These are phyloP conservation scores for Anadara kagoshimensis DNA, from an alignment of 1,140 invertebrate species.

Conservation along the genomic window DNA sequence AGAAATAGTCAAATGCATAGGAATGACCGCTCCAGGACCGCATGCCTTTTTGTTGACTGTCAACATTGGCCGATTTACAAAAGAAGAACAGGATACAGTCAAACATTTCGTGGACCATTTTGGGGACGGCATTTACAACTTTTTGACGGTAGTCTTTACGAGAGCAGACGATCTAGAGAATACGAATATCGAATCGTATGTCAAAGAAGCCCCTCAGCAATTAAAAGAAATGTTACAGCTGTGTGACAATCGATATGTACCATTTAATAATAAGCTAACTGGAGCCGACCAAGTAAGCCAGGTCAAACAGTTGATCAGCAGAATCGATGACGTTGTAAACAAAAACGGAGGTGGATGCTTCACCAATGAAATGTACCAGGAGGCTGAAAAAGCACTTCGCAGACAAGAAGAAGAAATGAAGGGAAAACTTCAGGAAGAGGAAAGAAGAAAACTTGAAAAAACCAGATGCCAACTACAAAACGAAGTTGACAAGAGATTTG, in stretches of 20 bases:
- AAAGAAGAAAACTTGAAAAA: no score
- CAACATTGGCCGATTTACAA: slow-evolving; percentile 25
- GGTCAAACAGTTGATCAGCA: not conserved
- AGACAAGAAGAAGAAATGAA: not conserved
- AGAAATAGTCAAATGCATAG: slow-evolving; percentile 37
- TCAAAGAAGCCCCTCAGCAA: not conserved
- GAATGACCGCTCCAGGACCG: slow-evolving; percentile 37
- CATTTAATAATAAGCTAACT: slow-evolving; percentile 4
- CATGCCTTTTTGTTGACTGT: slow-evolving; percentile 39
- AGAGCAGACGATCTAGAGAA: slow-evolving; percentile 26
- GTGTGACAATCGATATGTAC: slow-evolving; percentile 16
- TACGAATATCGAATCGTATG: not conserved
- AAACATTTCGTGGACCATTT: slow-evolving; percentile 12
- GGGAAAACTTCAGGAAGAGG: not conserved
- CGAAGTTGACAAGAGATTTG: no score
- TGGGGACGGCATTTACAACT: slow-evolving; percentile 11
- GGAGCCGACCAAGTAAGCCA: not conserved
- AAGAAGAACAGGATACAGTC: slow-evolving; percentile 21
- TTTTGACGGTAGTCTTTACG: slow-evolving; percentile 16
- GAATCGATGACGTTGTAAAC: not conserved
- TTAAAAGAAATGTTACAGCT: not conserved
- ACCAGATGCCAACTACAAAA: no score
- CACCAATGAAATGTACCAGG: not conserved
- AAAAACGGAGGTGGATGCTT: not conserved
- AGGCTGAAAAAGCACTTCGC: not conserved